Conservation (phyloP, 2,797 vertebrate species). For the Ficedula albicollis region DNA sequence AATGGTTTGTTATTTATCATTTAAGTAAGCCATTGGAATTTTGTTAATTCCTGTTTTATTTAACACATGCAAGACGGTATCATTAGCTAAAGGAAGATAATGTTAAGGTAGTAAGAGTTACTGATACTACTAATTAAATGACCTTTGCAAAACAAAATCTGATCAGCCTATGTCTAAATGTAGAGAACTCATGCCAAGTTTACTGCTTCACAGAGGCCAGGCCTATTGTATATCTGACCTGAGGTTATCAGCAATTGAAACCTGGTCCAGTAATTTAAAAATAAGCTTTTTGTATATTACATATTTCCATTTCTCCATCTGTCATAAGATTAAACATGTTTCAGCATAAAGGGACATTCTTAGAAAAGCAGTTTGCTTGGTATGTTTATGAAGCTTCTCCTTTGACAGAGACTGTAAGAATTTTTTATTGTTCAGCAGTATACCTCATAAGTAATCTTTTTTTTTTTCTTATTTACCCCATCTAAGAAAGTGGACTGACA, state of each 20-base stretch:
- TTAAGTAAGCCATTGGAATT: conserved; percentile 76
- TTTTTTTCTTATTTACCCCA: not conserved
- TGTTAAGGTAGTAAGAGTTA: conserved; percentile 43
- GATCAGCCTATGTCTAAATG: not conserved
- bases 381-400: not conserved
- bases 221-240: conserved; percentile 41
- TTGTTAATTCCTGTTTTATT: conserved; percentile 82
- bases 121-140: conserved; percentile 59
- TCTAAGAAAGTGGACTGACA: not conserved
- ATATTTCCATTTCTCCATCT: not conserved
- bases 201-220: not conserved
- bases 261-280: conserved; percentile 20
- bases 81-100: conserved; percentile 59
- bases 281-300: conserved; percentile 20
- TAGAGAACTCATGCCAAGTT: conserved; percentile 12
- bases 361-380: not conserved
- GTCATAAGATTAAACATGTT: not conserved
- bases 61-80: conserved; percentile 66
- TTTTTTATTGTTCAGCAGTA: not conserved
- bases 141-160: conserved; percentile 44
- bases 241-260: conserved; percentile 27
- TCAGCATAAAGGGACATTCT: not conserved
- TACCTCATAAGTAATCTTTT: not conserved
- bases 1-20: conserved; percentile 78
- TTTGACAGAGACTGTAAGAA: not conserved